phyloP scores from a whole-genome alignment of 2,888 invertebrate genomes.

The Patella caerulea region DNA sequence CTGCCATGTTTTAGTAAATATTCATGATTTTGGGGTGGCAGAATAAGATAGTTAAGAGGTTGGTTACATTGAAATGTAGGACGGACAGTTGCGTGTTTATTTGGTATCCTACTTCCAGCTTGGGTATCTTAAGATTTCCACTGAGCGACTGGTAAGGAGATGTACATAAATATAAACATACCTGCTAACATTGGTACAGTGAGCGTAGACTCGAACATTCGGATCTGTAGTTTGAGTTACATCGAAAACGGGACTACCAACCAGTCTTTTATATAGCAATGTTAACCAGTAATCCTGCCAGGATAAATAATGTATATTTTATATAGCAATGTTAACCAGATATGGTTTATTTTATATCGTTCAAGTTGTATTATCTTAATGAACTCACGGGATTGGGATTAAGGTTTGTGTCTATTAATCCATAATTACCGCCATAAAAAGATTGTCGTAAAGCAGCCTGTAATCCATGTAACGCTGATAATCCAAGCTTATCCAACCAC shows the following conservation, averaged over 20 bases:
- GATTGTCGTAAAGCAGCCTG: constrained; percentile 35
- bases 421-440: constrained; percentile 36
- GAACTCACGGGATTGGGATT: constrained; percentile 37
- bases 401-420: constrained; percentile 25
- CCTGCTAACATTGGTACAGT: constrained; percentile 75
- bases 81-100: too few species aligned
- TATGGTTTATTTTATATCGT: too few species aligned
- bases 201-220: constrained; percentile 79
- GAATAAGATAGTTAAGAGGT: too few species aligned
- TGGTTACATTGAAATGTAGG: too few species aligned
- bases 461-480: constrained; percentile 33
- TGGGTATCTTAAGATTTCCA: too few species aligned
- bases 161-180: background rate
- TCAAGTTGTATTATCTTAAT: too few species aligned
- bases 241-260: constrained; percentile 79
- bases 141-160: background rate
- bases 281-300: constrained; percentile 82
- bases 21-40: too few species aligned
- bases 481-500: constrained; percentile 42
- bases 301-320: background rate
- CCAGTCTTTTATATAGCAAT: constrained; percentile 82
- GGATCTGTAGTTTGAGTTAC: constrained; percentile 62
- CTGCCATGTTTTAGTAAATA: too few species aligned
- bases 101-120: too few species aligned
- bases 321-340: too few species aligned